A percentile compares a stretch with the other conserved stretches of the same genome.
Conservation (phyloP, 1,140 invertebrate genomes). For the Berghia stephanieae region DNA sequence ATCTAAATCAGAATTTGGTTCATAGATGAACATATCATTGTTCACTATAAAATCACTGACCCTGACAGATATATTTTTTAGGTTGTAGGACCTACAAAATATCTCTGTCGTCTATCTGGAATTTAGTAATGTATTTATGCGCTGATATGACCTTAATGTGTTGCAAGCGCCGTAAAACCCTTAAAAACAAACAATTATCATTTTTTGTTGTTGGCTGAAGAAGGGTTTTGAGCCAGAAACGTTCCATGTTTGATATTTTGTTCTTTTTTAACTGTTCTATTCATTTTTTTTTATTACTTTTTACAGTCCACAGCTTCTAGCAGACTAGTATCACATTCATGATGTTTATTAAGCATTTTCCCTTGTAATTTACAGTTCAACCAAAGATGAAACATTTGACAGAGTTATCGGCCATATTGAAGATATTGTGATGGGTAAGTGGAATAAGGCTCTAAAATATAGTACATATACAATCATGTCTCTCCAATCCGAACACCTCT, state of each 20-base stretch:
- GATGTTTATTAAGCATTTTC: background rate
- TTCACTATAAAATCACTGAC: no score
- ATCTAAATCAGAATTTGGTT: no score
- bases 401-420: slow-evolving; percentile 76
- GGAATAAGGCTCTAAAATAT: background rate
- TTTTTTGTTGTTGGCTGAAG: background rate
- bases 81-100: no score
- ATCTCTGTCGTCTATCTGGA: no score
- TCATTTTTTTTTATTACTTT: background rate
- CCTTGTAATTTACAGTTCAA: slow-evolving; percentile 50
- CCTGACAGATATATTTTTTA: no score
- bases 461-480: background rate
- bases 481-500: background rate
- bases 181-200: background rate
- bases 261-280: background rate
- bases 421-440: slow-evolving; percentile 75
- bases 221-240: background rate
- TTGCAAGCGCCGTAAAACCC: no score
- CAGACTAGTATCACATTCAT: background rate
- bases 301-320: background rate
- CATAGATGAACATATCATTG: no score
- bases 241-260: background rate
- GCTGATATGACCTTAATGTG: no score
- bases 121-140: no score
- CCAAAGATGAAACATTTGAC: slow-evolving; percentile 69